A percentile compares a stretch with the other conserved stretches of the same genome.
phyloP scores from a whole-genome alignment of 2,888 invertebrate genomes.

The Latrodectus elegans region DNA sequence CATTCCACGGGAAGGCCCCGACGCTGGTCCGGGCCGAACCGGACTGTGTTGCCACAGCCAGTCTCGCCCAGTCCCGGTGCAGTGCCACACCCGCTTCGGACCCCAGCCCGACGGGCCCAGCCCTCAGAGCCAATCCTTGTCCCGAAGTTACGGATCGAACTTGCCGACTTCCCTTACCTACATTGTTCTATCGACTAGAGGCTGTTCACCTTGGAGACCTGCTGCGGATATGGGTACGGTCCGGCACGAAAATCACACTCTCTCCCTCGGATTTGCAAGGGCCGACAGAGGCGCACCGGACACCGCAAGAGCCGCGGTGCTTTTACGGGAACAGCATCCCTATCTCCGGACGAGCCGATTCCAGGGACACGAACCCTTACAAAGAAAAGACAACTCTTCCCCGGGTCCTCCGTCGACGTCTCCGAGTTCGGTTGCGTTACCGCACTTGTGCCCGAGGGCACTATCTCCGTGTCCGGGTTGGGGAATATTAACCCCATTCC shows the following conservation, averaged over 20 bases:
- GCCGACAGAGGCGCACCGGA: no score
- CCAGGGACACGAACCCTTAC: constrained; percentile 75
- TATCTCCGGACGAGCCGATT: constrained; percentile 76
- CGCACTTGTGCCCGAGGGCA: no score
- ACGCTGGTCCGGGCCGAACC: constrained; percentile 72
- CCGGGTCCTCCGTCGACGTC: constrained; percentile 71
- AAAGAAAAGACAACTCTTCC: constrained; percentile 77
- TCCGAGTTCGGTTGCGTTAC: no score
- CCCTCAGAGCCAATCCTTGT: constrained; percentile 85
- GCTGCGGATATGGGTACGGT: constrained; percentile 80
- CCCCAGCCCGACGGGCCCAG: constrained; percentile 80
- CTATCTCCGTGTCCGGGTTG: no score
- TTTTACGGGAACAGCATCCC: constrained; percentile 74
- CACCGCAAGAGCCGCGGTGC: constrained; percentile 72
- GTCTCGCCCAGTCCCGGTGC: constrained; percentile 73
- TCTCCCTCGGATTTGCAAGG: not conserved
- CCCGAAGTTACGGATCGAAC: constrained; percentile 79
- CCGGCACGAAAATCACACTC: constrained; percentile 62
- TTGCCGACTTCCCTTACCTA: constrained; percentile 83
- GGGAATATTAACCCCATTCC: no score
- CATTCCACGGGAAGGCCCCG: constrained; percentile 73
- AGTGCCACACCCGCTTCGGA: constrained; percentile 75
- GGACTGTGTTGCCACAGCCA: constrained; percentile 19
- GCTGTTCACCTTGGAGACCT: constrained; percentile 84
- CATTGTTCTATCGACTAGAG: constrained; percentile 82